Evolutionary conservation across 2,113 vertebrate genomes (phyloP).

Genomic region (Lynx canadensis): DNA sequence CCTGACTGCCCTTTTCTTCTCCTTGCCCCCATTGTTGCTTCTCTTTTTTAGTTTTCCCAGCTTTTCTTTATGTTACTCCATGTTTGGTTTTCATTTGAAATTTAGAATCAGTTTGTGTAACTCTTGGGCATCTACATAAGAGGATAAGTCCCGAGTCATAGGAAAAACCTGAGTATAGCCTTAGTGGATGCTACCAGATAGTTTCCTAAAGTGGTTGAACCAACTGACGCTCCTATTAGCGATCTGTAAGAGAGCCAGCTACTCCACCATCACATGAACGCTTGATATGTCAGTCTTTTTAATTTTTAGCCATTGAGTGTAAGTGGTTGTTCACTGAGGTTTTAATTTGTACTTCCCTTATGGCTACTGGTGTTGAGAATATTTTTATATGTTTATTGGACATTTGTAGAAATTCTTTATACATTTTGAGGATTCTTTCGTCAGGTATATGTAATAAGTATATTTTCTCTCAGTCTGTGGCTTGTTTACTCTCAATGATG

Average conservation of each 20-base stretch:
- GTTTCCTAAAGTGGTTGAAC: neutral
- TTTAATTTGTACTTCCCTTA: neutral
- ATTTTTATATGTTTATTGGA: neutral
- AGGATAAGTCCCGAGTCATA: neutral
- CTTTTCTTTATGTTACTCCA: neutral
- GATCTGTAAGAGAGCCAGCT: neutral
- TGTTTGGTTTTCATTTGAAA: neutral
- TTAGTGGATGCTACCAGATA: neutral
- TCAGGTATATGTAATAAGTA: neutral
- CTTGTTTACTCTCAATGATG: neutral
- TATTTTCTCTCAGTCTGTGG: neutral
- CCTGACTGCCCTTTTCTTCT: neutral
- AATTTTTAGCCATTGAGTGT: neutral
- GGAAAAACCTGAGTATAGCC: neutral
- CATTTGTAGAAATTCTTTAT: neutral
- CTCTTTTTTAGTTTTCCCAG: neutral
- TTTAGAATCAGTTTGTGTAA: neutral
- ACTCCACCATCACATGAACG: neutral
- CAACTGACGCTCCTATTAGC: too few relatives aligned
- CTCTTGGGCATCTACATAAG: neutral
- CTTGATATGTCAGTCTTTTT: neutral
- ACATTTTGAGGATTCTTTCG: neutral
- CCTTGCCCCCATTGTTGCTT: neutral
- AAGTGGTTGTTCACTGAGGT: neutral
- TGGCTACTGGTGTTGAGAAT: neutral